Evolutionary conservation across 2,797 vertebrate species (phyloP).

Genomic region (Eulemur coronatus): DNA sequence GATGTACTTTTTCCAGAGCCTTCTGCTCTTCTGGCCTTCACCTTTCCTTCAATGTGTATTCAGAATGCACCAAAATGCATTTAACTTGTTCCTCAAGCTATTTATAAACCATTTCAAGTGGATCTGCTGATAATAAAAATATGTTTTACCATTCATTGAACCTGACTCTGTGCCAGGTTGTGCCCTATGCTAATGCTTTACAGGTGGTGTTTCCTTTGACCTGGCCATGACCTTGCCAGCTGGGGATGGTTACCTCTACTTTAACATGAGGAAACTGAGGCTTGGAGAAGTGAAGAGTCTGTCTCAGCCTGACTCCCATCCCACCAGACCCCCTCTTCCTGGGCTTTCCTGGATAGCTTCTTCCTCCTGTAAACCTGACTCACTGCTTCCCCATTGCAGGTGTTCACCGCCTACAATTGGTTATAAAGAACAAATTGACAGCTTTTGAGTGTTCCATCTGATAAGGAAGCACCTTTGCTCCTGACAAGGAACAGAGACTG

Average conservation of each 20-base stretch:
- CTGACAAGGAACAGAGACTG: background rate
- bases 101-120: background rate
- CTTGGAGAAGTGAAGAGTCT: background rate
- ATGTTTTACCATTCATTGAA: background rate
- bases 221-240: background rate
- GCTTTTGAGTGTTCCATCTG: background rate
- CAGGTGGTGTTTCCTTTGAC: background rate
- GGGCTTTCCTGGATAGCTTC: background rate
- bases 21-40: background rate
- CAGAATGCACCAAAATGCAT: background rate
- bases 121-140: background rate
- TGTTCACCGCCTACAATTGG: background rate
- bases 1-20: background rate
- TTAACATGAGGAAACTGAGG: slow-evolving; percentile 13
- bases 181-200: background rate
- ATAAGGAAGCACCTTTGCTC: background rate
- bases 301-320: background rate
- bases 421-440: background rate
- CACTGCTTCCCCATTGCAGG: background rate
- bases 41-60: background rate
- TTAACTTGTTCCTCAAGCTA: background rate
- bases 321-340: background rate
- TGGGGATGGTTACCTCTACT: background rate
- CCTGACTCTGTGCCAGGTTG: background rate
- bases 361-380: background rate